These are phyloP conservation scores for Lepidothrix coronata DNA, from an alignment of 2,113 vertebrate species.

Conservation along the genomic window DNA sequence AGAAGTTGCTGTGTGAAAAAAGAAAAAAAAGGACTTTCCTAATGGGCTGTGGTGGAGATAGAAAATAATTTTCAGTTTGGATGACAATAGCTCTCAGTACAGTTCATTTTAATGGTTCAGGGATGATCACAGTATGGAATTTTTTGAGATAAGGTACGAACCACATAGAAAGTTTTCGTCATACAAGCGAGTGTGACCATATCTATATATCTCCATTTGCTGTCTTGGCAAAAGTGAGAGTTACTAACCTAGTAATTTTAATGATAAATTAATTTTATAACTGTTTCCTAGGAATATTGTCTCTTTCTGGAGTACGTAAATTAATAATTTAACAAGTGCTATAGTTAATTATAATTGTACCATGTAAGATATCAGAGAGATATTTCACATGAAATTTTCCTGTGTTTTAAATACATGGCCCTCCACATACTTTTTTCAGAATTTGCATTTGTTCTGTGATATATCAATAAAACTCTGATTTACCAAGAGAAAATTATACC, in stretches of 20 bases:
- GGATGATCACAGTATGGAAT: not conserved
- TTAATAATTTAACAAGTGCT: not conserved
- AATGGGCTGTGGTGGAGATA: not conserved
- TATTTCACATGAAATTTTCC: not conserved
- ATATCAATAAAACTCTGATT: not conserved
- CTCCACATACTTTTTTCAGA: not conserved
- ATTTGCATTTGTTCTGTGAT: not conserved
- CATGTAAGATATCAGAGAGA: not conserved
- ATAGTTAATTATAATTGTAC: not conserved
- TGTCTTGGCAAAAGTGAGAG: not conserved
- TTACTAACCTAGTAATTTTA: not conserved
- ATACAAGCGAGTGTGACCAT: not conserved
- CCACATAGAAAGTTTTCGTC: not conserved
- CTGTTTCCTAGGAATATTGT: not conserved
- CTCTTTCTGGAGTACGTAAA: not conserved
- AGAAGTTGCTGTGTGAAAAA: not conserved
- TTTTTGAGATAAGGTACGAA: not conserved
- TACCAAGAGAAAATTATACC: not conserved
- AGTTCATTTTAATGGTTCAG: not conserved
- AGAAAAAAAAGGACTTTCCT: not conserved
- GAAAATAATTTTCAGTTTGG: not conserved
- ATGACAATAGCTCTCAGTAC: not conserved
- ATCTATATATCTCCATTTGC: not conserved
- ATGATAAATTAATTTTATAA: not conserved
- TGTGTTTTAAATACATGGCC: not conserved